Conservation (phyloP, 2,797 vertebrate genomes). For the Simalia tracyae region DNA sequence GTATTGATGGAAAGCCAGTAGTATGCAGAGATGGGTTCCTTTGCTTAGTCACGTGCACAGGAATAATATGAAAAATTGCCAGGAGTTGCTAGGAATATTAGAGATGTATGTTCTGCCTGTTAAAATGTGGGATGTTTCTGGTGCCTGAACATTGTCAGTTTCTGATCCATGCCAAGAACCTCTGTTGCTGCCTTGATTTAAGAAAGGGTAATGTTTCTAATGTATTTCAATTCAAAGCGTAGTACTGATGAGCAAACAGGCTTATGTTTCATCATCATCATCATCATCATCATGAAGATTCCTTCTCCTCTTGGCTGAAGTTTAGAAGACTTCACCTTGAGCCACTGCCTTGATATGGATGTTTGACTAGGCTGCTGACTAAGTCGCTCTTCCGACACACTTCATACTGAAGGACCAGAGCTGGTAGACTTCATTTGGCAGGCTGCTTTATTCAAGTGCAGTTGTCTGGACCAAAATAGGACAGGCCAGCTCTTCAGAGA, state of each 20-base stretch:
- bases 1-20: constrained; percentile 39
- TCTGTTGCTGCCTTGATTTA: background rate
- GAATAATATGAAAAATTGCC: constrained; percentile 17
- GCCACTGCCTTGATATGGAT: background rate
- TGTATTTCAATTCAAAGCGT: background rate
- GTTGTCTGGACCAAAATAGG: background rate
- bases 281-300: background rate
- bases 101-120: constrained; percentile 3
- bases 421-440: background rate
- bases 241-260: constrained; percentile 4
- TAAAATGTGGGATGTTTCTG: background rate
- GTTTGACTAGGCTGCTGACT: background rate
- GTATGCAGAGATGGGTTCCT: constrained; percentile 32
- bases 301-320: background rate
- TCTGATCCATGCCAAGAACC: background rate
- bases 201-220: background rate
- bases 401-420: background rate
- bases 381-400: background rate
- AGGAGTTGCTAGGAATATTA: background rate
- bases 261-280: background rate
- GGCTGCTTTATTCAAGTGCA: background rate
- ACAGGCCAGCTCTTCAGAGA: background rate
- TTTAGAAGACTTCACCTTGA: background rate
- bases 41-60: constrained; percentile 37
- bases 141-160: background rate